Conservation (phyloP, 2,797 vertebrate genomes). For the Esox masquinongy region DNA sequence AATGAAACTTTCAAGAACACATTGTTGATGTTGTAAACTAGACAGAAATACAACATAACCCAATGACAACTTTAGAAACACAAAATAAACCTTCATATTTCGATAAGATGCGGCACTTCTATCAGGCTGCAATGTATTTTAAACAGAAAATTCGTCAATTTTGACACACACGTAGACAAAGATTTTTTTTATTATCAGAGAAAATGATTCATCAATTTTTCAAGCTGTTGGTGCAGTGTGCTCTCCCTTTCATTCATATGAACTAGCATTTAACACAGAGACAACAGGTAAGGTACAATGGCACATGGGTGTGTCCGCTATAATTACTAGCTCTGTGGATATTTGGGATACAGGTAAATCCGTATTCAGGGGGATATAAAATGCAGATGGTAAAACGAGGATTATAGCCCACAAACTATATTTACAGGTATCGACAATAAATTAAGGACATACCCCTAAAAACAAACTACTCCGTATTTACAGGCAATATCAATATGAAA, state of each 20-base stretch:
- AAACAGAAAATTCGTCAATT: slow-evolving; percentile 71
- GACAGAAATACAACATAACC: slow-evolving; percentile 80
- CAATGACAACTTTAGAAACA: slow-evolving; percentile 85
- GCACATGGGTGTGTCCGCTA: slow-evolving; percentile 71
- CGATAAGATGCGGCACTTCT: slow-evolving; percentile 80
- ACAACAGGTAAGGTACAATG: slow-evolving; percentile 74
- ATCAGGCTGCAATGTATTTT: slow-evolving; percentile 71
- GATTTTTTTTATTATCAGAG: slow-evolving; percentile 45
- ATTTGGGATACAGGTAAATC: slow-evolving; percentile 53
- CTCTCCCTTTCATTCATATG: slow-evolving; percentile 70
- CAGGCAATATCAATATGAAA: slow-evolving; percentile 98
- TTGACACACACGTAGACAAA: slow-evolving; percentile 65
- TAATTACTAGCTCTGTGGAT: slow-evolving; percentile 68
- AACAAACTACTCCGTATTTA: slow-evolving; percentile 97
- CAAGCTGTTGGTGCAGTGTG: slow-evolving; percentile 80
- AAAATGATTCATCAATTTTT: slow-evolving; percentile 49
- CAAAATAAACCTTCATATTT: slow-evolving; percentile 87
- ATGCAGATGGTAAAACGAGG: slow-evolving; percentile 76
- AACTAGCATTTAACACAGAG: slow-evolving; percentile 75
- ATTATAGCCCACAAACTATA: slow-evolving; percentile 80
- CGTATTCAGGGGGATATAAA: slow-evolving; percentile 74
- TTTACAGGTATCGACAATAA: slow-evolving; percentile 99
- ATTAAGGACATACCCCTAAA: slow-evolving; percentile 94
- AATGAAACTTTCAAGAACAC: slow-evolving; percentile 92
- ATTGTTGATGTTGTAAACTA: slow-evolving; percentile 80